A percentile compares a stretch with the other conserved stretches of the same genome.
Evolutionary conservation across 2,113 vertebrate species (phyloP).

Genomic region (Mohoua ochrocephala): DNA sequence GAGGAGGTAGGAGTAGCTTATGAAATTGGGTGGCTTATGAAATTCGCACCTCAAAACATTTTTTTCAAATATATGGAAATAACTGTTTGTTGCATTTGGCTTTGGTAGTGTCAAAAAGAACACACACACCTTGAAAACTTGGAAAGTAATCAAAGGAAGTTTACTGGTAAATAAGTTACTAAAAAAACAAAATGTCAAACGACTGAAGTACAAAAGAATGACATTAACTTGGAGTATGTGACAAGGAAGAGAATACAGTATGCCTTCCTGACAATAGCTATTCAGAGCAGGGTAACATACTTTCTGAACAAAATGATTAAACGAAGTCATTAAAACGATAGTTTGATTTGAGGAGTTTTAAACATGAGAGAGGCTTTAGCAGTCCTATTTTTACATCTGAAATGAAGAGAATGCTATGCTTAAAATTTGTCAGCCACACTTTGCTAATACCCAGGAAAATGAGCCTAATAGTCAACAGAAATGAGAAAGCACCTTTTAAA

Average conservation of each 20-base stretch:
- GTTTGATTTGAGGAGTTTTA: not conserved
- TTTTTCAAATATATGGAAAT: not conserved
- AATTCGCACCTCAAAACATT: not conserved
- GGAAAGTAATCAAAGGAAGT: not conserved
- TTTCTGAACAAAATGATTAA: constrained; percentile 14
- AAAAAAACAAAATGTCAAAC: not conserved
- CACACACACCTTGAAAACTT: not conserved
- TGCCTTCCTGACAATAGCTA: not conserved
- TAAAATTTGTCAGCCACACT: not conserved
- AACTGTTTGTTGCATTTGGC: not conserved
- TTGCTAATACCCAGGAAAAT: not conserved
- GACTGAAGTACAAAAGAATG: not conserved
- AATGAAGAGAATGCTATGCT: not conserved
- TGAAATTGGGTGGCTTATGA: not conserved
- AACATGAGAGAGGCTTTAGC: not conserved
- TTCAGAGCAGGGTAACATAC: not conserved
- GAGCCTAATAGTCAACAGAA: not conserved
- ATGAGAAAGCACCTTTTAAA: not conserved
- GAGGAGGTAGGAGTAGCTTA: not conserved
- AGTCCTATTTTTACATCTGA: not conserved
- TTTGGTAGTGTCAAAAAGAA: not conserved
- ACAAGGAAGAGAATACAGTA: not conserved
- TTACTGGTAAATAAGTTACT: not conserved
- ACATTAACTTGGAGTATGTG: not conserved
- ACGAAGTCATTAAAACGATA: not conserved